phyloP scores from a whole-genome alignment of 2,113 vertebrate genomes.

The Campylorhamphus procurvoides region DNA sequence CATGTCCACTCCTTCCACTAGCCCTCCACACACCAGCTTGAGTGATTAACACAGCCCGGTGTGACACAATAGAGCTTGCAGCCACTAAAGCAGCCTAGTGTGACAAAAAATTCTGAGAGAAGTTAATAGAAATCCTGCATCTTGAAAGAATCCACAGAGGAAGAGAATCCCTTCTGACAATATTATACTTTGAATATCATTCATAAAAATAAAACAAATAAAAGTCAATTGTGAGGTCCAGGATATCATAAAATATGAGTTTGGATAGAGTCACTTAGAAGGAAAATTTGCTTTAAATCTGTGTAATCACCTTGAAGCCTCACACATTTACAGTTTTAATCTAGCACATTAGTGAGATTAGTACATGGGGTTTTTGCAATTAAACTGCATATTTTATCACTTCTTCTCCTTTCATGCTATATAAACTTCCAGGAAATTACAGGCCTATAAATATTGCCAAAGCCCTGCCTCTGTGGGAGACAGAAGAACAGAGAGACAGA shows the following conservation, averaged over 20 bases:
- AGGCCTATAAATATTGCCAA: slow-evolving; percentile 62
- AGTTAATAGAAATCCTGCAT: slow-evolving; percentile 18
- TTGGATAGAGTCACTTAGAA: slow-evolving; percentile 44
- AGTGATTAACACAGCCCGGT: background rate
- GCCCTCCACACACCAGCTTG: background rate
- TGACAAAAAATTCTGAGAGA: background rate
- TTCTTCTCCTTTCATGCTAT: slow-evolving; percentile 75
- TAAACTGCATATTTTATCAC: slow-evolving; percentile 77
- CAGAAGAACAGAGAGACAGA: slow-evolving; percentile 27
- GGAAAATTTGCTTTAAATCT: slow-evolving; percentile 67
- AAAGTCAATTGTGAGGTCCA: slow-evolving; percentile 53
- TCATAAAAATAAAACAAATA: slow-evolving; percentile 72
- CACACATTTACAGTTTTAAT: slow-evolving; percentile 66
- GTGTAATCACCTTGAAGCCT: slow-evolving; percentile 69
- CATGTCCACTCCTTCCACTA: background rate
- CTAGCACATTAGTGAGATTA: slow-evolving; percentile 75
- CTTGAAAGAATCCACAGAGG: background rate
- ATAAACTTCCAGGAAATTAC: slow-evolving; percentile 76
- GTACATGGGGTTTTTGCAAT: slow-evolving; percentile 67
- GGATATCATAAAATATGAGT: slow-evolving; percentile 58
- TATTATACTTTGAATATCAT: slow-evolving; percentile 60
- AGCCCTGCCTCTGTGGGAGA: slow-evolving; percentile 49
- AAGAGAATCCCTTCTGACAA: slow-evolving; percentile 55
- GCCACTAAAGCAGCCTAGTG: slow-evolving; percentile 8
- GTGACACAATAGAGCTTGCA: background rate